phyloP scores from a whole-genome alignment of 2,113 vertebrate species.

The Amphilophus citrinellus region DNA sequence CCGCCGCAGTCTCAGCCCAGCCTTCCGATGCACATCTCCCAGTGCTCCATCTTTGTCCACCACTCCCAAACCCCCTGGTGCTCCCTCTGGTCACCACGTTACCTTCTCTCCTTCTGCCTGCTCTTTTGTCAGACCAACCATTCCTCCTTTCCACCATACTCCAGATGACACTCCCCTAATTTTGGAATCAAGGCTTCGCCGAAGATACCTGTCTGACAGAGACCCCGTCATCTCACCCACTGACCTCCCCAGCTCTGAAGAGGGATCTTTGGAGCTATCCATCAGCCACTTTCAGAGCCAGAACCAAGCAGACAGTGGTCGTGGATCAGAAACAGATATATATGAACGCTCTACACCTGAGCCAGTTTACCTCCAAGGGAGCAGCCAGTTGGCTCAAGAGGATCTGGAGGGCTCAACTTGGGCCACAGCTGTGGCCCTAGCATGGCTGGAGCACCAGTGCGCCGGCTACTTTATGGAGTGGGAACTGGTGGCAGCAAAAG shows the following conservation, averaged over 20 bases:
- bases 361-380: slow-evolving; percentile 63
- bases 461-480: slow-evolving; percentile 93
- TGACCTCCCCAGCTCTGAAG: slow-evolving; percentile 70
- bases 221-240: slow-evolving; percentile 50
- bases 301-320: slow-evolving; percentile 89
- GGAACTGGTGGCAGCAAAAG: slow-evolving; percentile 96
- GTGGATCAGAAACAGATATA: slow-evolving; percentile 91
- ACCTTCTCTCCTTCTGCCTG: slow-evolving; percentile 70
- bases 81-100: slow-evolving; percentile 53
- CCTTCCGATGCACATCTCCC: slow-evolving; percentile 83
- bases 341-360: slow-evolving; percentile 77
- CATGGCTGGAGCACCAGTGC: slow-evolving; percentile 94
- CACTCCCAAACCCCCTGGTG: slow-evolving; percentile 47
- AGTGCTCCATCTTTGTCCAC: slow-evolving; percentile 74
- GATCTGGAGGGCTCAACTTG: slow-evolving; percentile 89
- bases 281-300: slow-evolving; percentile 57
- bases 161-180: slow-evolving; percentile 59
- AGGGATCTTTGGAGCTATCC: slow-evolving; percentile 72
- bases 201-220: slow-evolving; percentile 60
- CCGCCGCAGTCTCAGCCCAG: slow-evolving; percentile 85
- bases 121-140: slow-evolving; percentile 50
- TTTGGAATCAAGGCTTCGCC: slow-evolving; percentile 52
- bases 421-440: slow-evolving; percentile 94
- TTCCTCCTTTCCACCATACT: slow-evolving; percentile 66
- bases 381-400: slow-evolving; percentile 68